Percentiles rank a stretch among this genome's conserved stretches.
Evolutionary conservation across 1,140 invertebrate genomes (phyloP).

Genomic region (Plodia interpunctella): DNA sequence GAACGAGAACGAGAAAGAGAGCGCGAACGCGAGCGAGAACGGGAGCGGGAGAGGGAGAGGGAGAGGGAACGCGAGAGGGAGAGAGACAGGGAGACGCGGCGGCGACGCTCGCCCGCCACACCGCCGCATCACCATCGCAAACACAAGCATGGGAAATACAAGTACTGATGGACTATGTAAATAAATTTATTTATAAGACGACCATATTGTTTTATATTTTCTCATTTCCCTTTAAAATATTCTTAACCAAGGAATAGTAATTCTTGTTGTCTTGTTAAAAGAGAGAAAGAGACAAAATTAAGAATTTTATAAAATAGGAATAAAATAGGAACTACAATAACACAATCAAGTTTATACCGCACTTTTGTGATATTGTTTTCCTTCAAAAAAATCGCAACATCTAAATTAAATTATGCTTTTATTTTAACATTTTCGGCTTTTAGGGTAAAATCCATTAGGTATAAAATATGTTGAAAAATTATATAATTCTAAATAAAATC

Average conservation of each 20-base stretch:
- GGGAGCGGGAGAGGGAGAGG: constrained; percentile 34
- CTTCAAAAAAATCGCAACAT: no score
- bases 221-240: no score
- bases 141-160: constrained; percentile 62
- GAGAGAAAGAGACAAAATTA: no score
- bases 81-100: constrained; percentile 45
- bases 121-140: constrained; percentile 59
- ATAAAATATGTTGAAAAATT: background rate
- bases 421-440: background rate
- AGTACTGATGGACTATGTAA: constrained; percentile 41
- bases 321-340: no score
- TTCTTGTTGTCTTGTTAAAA: no score
- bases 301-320: no score
- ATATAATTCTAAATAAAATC: background rate
- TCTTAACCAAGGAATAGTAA: no score
- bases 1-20: constrained; percentile 24
- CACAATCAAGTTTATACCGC: no score
- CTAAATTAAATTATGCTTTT: background rate
- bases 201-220: background rate
- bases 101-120: constrained; percentile 50
- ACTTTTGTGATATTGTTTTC: no score
- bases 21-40: constrained; percentile 11
- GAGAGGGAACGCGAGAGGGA: constrained; percentile 43
- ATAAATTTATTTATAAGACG: constrained; percentile 1
- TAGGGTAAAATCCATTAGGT: background rate